Base-by-base conservation (phyloP, 2,113 vertebrate species). In the Symphodus melops region DNA sequence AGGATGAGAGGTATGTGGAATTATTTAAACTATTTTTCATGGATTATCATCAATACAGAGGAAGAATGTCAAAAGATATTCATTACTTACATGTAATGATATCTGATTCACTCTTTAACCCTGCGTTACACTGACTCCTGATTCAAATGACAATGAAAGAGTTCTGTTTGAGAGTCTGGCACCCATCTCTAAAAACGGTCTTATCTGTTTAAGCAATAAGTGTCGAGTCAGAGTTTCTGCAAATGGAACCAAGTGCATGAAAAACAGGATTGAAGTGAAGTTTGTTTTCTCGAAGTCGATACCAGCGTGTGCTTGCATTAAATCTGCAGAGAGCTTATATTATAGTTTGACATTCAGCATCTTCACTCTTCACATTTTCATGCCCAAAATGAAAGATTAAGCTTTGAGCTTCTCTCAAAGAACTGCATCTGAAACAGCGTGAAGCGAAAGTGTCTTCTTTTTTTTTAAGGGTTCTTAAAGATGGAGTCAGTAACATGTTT, bases 51-150 rank as follows among this genome's bases (percentile, higher is more conserved):
- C 14, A 49, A 3, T 7, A 1, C 23, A 19, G 14, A 25, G 11
- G 19, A 19, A 46, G 37, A 1, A 7, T 57, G 28, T 57, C 17
- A 20, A 54, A 54, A 56, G 48, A 48, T 58, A 59, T 59, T 62
- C 58, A 81, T 79, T 72, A 49, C 37, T 83, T 79, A 74, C 25
- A 57, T 83, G 77, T 71, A 23, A 81, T 71, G 71, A 63, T 57
- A 68, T 73, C 60, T 74, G 56, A 80, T 81, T 72, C 60, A 36
- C 7, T 81, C 60, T 57, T 52, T 28, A 37, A 11, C 64, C 57
- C 19, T 25, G 51, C 54, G 39, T 49, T 56, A 54, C 46, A 17
- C 9, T 48, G 51, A 49, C 53, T 57, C 23, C 0, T 67, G 77
- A 81, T 76, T 74, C 66, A 90, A 85, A 36, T 11, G 44, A 72